Percentiles rank a stretch among this genome's conserved stretches.
These are phyloP conservation scores for Acrobasis consociella DNA, from an alignment of 2,888 invertebrate species.

Conservation along the genomic window DNA sequence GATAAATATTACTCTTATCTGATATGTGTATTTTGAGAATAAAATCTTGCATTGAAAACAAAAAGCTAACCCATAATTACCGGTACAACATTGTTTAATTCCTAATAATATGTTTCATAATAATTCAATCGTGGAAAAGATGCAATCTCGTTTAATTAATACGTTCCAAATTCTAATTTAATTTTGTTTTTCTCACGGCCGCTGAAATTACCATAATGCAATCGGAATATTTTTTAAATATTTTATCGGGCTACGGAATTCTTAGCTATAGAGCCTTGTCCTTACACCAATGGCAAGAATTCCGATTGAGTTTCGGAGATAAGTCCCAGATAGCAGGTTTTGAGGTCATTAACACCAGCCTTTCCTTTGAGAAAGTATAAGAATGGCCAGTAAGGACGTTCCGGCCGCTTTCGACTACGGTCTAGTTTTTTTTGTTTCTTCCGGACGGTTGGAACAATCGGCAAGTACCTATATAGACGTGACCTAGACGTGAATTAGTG, in stretches of 20 bases:
- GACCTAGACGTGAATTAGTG: no score
- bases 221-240: constrained; percentile 9
- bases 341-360: constrained; percentile 39
- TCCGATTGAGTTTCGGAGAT: constrained; percentile 41
- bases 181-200: constrained; percentile 15
- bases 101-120: neutral
- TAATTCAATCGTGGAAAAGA: neutral
- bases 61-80: neutral
- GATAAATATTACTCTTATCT: no score
- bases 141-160: constrained; percentile 5
- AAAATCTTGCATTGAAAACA: neutral
- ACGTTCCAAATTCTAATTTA: constrained; percentile 17
- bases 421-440: constrained; percentile 16
- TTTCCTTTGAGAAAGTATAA: constrained; percentile 30
- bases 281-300: constrained; percentile 39
- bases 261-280: constrained; percentile 36
- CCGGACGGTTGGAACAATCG: constrained; percentile 5
- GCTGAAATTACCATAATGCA: constrained; percentile 16
- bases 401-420: constrained; percentile 16
- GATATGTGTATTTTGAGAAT: neutral
- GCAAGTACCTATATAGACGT: no score
- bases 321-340: constrained; percentile 41
- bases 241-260: constrained; percentile 19
- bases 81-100: neutral
- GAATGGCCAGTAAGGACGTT: constrained; percentile 31